Base-by-base conservation (phyloP, 2,113 vertebrate genomes). In the Poecilia latipinna region DNA sequence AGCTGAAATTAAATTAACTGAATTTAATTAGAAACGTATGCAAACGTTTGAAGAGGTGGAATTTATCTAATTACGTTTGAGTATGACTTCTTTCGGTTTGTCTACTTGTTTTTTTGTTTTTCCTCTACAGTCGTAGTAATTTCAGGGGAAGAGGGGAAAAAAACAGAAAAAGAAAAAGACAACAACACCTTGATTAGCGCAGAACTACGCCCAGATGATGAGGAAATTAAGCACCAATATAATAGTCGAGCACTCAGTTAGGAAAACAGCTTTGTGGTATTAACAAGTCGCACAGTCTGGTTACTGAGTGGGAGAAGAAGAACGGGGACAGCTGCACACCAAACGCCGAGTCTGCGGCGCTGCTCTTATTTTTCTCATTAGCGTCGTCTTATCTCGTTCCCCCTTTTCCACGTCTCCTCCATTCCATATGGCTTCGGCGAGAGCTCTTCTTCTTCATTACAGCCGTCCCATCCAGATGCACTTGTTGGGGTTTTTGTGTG, bases 181-280 rank as follows among this genome's bases (percentile, higher is more conserved):
- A 54, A 29, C 44, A 54, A 24, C 15, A 54, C 51, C 51, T 54
- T 54, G 22, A 54, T 54, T 54, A 24, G 22, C 24, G 51, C 51
- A 3, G 8, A 54, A 6, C 19, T 54, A 54, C 22, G 15, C 51
- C 51, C 8, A 28, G 26, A 29, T 19, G 65, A 12, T 48, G 17
- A n/a, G 26, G 6, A 24, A 42, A 66, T 77, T 51, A 15, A 57
- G 60, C 6, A 61, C 29, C 51, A 77, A 75, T 80, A 63, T 74
- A 67, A 74, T 51, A 81, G 77, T 68, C 72, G 48, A 65, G 29
- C 44, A 15, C 31, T 82, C 61, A 35, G 60, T 78, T 70, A 66
- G 42, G 79, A 74, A 48, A 72, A 69, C 35, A 2, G 65, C 15
- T 22, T 67, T 31, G 32, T 66, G 28, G 51, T 12, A 42, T 77